phyloP scores from a whole-genome alignment of 1,140 invertebrate species.

The Coboldia fuscipes region DNA sequence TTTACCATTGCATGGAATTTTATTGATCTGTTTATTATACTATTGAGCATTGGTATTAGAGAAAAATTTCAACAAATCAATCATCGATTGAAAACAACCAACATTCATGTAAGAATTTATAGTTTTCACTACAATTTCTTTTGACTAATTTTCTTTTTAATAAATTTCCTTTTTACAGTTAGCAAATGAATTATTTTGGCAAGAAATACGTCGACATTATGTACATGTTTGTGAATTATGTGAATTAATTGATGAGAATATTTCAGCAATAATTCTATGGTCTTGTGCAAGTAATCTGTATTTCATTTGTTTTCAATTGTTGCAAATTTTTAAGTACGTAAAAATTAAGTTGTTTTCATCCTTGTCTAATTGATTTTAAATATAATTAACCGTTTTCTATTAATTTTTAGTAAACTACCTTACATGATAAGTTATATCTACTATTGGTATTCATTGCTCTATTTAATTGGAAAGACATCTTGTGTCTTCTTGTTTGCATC shows the following conservation, averaged over 20 bases:
- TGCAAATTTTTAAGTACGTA: conserved; percentile 15
- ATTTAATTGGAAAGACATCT: too few species aligned
- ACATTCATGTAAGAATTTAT: conserved; percentile 21
- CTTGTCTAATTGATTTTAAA: background rate
- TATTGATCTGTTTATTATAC: conserved; percentile 38
- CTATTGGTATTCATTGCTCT: too few species aligned
- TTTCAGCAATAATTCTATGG: conserved; percentile 34
- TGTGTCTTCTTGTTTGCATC: too few species aligned
- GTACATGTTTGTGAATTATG: conserved; percentile 30
- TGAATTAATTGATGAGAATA: conserved; percentile 27
- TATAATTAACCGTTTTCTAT: too few species aligned
- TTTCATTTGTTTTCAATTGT: conserved; percentile 47
- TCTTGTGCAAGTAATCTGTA: conserved; percentile 49
- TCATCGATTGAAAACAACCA: conserved; percentile 23
- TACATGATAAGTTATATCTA: conserved; percentile 13
- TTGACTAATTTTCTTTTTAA: background rate
- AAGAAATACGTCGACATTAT: conserved; percentile 30
- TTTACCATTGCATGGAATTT: conserved; percentile 46
- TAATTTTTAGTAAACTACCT: conserved; percentile 13
- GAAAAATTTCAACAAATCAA: conserved; percentile 35
- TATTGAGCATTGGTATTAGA: conserved; percentile 30
- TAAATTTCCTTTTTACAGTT: conserved; percentile 14
- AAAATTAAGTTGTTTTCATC: background rate
- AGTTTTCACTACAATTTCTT: background rate
- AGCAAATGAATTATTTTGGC: conserved; percentile 24